A percentile compares a stretch with the other conserved stretches of the same genome.
phyloP scores from a whole-genome alignment of 2,797 vertebrate species.

The Cynopterus sphinx region DNA sequence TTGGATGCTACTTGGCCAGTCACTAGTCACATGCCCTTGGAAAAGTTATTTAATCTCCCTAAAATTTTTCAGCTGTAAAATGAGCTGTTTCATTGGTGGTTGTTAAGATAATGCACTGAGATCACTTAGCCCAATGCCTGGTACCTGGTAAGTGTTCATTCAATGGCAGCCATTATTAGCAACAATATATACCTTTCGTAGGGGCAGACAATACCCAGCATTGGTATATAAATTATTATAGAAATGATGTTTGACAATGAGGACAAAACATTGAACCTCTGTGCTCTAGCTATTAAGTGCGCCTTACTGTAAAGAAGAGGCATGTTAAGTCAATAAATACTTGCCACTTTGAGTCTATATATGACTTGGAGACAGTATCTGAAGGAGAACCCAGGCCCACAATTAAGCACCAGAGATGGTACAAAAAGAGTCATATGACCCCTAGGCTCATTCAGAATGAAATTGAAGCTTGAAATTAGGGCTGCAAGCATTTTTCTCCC shows the following conservation, averaged over 20 bases:
- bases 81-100: neutral
- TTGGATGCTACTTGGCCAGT: neutral
- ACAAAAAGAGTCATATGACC: neutral
- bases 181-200: neutral
- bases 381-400: neutral
- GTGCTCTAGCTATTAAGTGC: too few species aligned
- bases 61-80: conserved; percentile 15
- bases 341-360: neutral
- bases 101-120: conserved; percentile 1
- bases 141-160: neutral
- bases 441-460: neutral
- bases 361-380: neutral
- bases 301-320: neutral
- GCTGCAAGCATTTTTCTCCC: neutral
- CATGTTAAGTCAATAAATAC: neutral
- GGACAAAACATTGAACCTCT: neutral
- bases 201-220: too few species aligned
- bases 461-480: neutral
- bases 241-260: neutral
- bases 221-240: neutral
- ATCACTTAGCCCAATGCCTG: neutral
- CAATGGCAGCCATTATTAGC: neutral
- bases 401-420: neutral
- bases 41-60: neutral
- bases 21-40: neutral